These are phyloP conservation scores for Tetragonisca angustula DNA, from an alignment of 2,888 invertebrate species.

Conservation along the genomic window DNA sequence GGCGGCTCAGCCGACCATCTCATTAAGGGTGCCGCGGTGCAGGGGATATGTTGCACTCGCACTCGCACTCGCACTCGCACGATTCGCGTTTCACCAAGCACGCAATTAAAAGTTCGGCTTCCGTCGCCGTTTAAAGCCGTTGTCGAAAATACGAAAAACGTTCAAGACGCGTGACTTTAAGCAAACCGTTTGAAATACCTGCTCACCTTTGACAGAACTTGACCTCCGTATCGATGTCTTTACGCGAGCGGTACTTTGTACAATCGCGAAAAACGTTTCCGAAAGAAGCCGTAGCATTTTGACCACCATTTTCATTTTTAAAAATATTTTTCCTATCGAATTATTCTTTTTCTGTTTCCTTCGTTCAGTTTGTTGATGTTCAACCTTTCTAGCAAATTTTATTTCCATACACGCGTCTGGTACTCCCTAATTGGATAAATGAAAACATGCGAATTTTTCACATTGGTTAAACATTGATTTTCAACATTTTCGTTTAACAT, in stretches of 20 bases:
- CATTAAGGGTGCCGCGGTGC: conserved; percentile 60
- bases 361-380: neutral
- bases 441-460: conserved; percentile 9
- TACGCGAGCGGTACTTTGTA: too few species aligned
- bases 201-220: neutral
- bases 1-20: conserved; percentile 67
- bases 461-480: conserved; percentile 24
- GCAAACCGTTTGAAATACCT: conserved; percentile 24
- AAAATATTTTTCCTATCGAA: neutral
- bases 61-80: conserved; percentile 41
- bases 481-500: conserved; percentile 8
- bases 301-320: neutral
- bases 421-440: conserved; percentile 16
- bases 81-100: conserved; percentile 49
- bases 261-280: neutral
- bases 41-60: conserved; percentile 32
- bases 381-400: neutral
- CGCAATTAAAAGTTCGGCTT: conserved; percentile 64
- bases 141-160: conserved; percentile 16
- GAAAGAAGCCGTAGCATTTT: neutral
- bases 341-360: neutral
- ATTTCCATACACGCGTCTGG: neutral
- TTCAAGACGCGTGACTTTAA: conserved; percentile 8
- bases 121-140: conserved; percentile 47
- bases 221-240: neutral